phyloP scores from a whole-genome alignment of 2,113 vertebrate species.

The Neofelis nebulosa region DNA sequence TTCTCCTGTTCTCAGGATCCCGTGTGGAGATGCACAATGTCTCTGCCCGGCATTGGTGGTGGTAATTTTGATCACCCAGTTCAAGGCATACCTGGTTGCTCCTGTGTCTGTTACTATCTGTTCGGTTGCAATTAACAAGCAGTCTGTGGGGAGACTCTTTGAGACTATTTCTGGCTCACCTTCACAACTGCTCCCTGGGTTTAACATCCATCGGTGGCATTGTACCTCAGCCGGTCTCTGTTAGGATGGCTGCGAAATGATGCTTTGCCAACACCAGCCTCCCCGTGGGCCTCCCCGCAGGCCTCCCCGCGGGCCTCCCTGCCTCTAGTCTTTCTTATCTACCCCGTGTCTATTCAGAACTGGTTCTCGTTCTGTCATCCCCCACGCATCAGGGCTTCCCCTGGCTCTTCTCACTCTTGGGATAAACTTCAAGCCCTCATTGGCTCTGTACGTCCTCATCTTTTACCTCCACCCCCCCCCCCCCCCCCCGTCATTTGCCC shows the following conservation, averaged over 20 bases:
- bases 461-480: background rate
- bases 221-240: background rate
- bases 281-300: background rate
- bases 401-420: background rate
- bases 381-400: background rate
- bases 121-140: background rate
- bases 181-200: background rate
- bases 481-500: rapidly evolving
- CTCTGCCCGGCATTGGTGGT: background rate
- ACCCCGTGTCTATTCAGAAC: background rate
- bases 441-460: background rate
- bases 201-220: background rate
- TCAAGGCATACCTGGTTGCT: background rate
- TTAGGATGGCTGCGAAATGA: background rate
- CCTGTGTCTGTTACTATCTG: background rate
- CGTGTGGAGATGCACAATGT: background rate
- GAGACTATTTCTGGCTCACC: background rate
- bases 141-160: background rate
- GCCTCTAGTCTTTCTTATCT: background rate
- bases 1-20: background rate
- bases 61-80: background rate
- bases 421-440: background rate
- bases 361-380: background rate
- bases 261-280: background rate
- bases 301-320: background rate